Evolutionary conservation across 2,113 vertebrate genomes (phyloP), one percentile per base, ranked within the genome.

Genomic region (Trachemys scripta): DNA sequence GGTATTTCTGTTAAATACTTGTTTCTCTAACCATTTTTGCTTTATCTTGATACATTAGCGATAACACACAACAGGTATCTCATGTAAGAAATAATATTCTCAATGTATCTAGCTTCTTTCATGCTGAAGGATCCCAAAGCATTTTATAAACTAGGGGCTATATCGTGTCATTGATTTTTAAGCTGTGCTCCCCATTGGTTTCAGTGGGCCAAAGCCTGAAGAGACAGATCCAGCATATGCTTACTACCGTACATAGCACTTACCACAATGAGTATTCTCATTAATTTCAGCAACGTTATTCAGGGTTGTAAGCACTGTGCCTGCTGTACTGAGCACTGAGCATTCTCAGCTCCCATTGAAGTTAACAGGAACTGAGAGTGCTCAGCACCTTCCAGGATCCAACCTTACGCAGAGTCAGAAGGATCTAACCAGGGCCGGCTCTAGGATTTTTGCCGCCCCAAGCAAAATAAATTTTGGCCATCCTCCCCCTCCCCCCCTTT

Each of bases 1-100:
- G 95, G 96, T 97, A 95, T 94, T 97, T 93, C 94, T 95, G 96
- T 97, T 97, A 96, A 97, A 96, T 97, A 92, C 87, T 88, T 29
- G 0, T 80, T 97, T 90, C 94, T 95, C 65, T 91, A 76, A 27
- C 53, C 57, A 79, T 85, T 92, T 95, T 97, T 97, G 11, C 93
- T 97, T 97, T 97, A 96, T 90, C 91, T 94, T 80, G 57, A 92
- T 91, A 51, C 96, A 97, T 97, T 95, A 96, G 85, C 96, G 96
- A 97, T 57, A 89, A 87, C 91, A 82, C 85, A 91, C 5, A 95
- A 82, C 50, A 31, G 88, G 92, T 96, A 97, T 89, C 95, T 96
- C 96, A 96, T 93, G 3, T 8, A 95, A 92, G 96, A 96, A 42
- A 14, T 95, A 76, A 76, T 6, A 0, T 88, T 11, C 0, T 8